Evolutionary conservation across 1,140 invertebrate species (phyloP), one percentile per base, ranked within the genome.

Genomic region (Saccostrea echinata): DNA sequence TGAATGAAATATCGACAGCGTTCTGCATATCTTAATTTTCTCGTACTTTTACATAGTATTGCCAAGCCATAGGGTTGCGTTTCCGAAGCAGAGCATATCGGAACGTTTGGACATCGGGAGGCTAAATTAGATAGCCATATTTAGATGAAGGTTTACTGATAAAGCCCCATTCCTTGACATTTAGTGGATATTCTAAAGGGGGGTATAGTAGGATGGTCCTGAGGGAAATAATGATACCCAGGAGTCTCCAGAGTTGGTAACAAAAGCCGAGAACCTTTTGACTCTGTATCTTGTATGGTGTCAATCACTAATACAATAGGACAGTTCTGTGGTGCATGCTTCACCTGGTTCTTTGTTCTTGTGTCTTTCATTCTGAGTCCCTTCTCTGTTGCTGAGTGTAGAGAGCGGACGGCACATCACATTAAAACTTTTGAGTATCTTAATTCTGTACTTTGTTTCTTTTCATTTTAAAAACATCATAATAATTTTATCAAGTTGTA

Each of bases 1-100:
- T 76, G 68, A 76, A 76, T 76, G 68, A 76, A 76, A 76, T 76
- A 76, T 76, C 68, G 68, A 61, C 68, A 33, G 68, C 68, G 68
- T 76, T 76, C 24, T 33, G 68, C 68, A 76, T 76, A 33, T 76
- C 68, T 76, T 76, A 30, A 76, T 76, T 76, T 61, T 76, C 24
- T 13, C 30, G 68, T 76, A 76, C 24, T 76, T 33, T n/a, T 35
- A 27, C 24, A 76, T 16, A 16, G 68, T 76, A 61, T 61, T 61
- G 55, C 18, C 8, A 61, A 6, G 18, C 55, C 55, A 61, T n/a
- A 61, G n/a, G 55, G 55, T 18, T 61, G 18, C 6, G 21, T 21
- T 76, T 76, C 27, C 24, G 9, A 76, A 76, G 68, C 68, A 30
- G 68, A 16, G 27, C 68, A 61, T 61, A 61, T 61, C 55, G 2